A percentile compares a stretch with the other conserved stretches of the same genome.
Evolutionary conservation across 2,888 invertebrate species (phyloP).

Genomic region (Esperia sulphurella): DNA sequence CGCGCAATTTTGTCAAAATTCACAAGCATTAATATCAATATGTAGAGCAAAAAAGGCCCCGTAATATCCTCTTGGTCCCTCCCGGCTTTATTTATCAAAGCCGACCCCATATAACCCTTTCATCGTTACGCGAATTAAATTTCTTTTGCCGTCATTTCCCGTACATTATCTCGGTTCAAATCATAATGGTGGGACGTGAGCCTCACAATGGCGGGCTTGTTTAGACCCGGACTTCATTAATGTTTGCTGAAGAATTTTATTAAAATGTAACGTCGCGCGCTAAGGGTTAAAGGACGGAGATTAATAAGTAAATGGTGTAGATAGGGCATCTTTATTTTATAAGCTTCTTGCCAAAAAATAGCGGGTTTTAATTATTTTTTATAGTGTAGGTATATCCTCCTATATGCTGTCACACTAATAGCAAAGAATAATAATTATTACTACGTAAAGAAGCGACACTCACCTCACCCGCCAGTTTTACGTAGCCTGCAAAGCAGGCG

Average conservation of each 20-base stretch:
- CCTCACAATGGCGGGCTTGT: conserved; percentile 63
- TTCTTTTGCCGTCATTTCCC: conserved; percentile 80
- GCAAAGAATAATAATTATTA: no score
- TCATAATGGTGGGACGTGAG: conserved; percentile 66
- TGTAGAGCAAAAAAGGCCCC: conserved; percentile 70
- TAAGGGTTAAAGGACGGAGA: conserved; percentile 44
- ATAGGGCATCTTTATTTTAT: not conserved
- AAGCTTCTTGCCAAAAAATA: not conserved
- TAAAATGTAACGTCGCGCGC: conserved; percentile 70
- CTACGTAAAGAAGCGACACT: no score
- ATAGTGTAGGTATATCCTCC: no score
- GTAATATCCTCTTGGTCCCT: conserved; percentile 68
- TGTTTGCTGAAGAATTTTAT: conserved; percentile 75
- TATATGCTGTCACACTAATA: no score
- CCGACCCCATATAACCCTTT: conserved; percentile 76
- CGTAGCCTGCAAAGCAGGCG: no score
- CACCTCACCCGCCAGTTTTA: no score
- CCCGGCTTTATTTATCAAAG: conserved; percentile 70
- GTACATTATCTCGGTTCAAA: conserved; percentile 77
- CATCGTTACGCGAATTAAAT: conserved; percentile 78
- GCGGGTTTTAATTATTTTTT: no score
- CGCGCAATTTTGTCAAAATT: conserved; percentile 73
- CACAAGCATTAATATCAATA: conserved; percentile 77
- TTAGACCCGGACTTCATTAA: conserved; percentile 65
- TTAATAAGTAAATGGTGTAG: conserved; percentile 23